phyloP scores from a whole-genome alignment of 2,113 vertebrate genomes.

The Arothron firmamentum region DNA sequence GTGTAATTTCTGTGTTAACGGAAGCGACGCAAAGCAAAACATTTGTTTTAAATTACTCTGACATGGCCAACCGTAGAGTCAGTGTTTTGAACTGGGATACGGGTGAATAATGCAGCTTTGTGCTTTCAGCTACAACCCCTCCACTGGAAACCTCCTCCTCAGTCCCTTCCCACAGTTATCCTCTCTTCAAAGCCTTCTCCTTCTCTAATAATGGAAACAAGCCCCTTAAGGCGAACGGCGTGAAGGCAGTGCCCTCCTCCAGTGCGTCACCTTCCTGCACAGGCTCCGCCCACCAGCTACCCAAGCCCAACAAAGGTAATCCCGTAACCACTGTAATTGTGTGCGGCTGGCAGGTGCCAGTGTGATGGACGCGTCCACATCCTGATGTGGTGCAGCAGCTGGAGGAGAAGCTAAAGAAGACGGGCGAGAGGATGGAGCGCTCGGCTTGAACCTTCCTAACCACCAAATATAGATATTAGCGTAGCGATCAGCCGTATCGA shows the following conservation, averaged over 20 bases:
- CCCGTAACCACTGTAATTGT: slow-evolving; percentile 59
- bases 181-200: slow-evolving; percentile 42
- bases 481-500: too few species aligned
- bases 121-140: background rate
- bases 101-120: too few species aligned
- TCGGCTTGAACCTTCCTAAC: too few species aligned
- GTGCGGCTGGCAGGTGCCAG: slow-evolving; percentile 48
- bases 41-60: too few species aligned
- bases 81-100: too few species aligned
- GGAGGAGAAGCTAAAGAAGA: too few species aligned
- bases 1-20: too few species aligned
- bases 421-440: too few species aligned
- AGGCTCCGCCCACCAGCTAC: slow-evolving; percentile 29
- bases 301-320: slow-evolving; percentile 52
- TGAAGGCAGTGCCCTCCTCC: slow-evolving; percentile 15
- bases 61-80: too few species aligned
- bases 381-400: too few species aligned
- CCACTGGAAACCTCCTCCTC: slow-evolving; percentile 1
- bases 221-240: slow-evolving; percentile 51
- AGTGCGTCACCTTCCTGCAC: slow-evolving; percentile 21
- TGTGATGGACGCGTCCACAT: slow-evolving; percentile 14
- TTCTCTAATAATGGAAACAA: slow-evolving; percentile 44
- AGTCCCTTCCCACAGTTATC: slow-evolving; percentile 20
- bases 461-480: too few species aligned
- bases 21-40: too few species aligned